phyloP scores from a whole-genome alignment of 2,888 invertebrate genomes.

The Morpho deidamia region DNA sequence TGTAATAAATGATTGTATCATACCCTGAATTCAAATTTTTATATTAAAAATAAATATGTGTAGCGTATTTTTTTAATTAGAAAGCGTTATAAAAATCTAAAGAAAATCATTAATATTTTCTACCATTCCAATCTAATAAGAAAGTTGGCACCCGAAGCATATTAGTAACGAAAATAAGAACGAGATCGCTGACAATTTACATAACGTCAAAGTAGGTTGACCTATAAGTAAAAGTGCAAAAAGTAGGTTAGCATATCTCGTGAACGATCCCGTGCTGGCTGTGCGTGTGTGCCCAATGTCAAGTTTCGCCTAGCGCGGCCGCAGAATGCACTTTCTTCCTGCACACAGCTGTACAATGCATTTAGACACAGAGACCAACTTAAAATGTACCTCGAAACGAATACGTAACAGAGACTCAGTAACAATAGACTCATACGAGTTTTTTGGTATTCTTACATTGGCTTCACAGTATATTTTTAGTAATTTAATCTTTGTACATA shows the following conservation, averaged over 20 bases:
- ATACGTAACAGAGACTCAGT: background rate
- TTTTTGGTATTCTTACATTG: too few relatives aligned
- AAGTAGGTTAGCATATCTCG: slow-evolving; percentile 26
- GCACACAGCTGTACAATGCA: slow-evolving; percentile 24
- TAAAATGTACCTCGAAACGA: background rate
- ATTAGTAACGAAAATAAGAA: background rate
- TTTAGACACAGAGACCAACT: background rate
- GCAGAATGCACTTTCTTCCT: slow-evolving; percentile 77
- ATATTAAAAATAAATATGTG: too few relatives aligned
- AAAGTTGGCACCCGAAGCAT: background rate
- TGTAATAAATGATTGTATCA: too few relatives aligned
- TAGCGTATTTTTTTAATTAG: background rate
- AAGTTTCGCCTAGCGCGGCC: slow-evolving; percentile 64
- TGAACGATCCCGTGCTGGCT: slow-evolving; percentile 26
- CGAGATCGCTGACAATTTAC: slow-evolving; percentile 5
- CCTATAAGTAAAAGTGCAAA: background rate
- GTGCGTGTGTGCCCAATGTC: slow-evolving; percentile 37
- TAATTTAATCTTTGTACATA: too few relatives aligned
- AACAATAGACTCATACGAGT: too few relatives aligned
- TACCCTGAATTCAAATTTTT: too few relatives aligned
- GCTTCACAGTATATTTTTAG: too few relatives aligned
- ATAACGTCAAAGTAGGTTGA: slow-evolving; percentile 18
- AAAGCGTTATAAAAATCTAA: too few relatives aligned
- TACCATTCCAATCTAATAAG: background rate
- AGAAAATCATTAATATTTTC: background rate